Base-by-base conservation (phyloP, 2,888 invertebrate species). In the Hypena proboscidalis region DNA sequence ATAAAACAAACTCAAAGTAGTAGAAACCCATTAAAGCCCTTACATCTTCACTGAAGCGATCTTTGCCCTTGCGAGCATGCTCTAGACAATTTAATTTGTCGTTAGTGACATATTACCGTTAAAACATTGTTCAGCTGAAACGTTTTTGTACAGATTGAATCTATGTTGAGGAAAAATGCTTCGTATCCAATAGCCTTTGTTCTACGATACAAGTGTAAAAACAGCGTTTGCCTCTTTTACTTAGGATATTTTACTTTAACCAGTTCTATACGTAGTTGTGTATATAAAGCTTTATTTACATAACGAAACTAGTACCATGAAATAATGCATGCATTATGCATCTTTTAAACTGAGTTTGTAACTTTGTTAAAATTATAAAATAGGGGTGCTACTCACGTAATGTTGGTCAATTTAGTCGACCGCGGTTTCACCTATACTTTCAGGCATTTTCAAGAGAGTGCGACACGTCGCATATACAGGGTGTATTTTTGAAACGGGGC, bases 61-160 rank as follows among this genome's bases (percentile, higher is more conserved):
- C 23, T 31, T n/a, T 25, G 20, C 31, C 25, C 26, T 11, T 30
- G 30, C 22, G 29, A 22, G 9, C 22, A 21, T 23, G 11, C 17
- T 11, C 8, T 21, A 27, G 22, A 32, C 29, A 30, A 54, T 61
- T 60, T 58, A 61, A 60, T 61, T 61, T 34, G 22, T 41, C 19
- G 54, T 54, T 45, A 61, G 54, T 43, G 58, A 42, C 46, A 45
- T 44, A 58, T 58, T 45, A 40, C 43, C 42, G 54, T 46, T 45
- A 40, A 38, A 49, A 47, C 61, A 54, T 50, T 61, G 62, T 61
- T 61, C 36, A 34, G 29, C 30, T 27, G 19, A 40, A 47, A 47
- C 55, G 44, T 60, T 58, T 60, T 61, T 60, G 54, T 54, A 47
- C 26, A 32, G 34, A 27, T 46, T 37, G 29, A 43, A 43, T 58